Conservation (phyloP, 37 sponge, comb jelly and placozoan genomes). For the Axinella damicornis region DNA sequence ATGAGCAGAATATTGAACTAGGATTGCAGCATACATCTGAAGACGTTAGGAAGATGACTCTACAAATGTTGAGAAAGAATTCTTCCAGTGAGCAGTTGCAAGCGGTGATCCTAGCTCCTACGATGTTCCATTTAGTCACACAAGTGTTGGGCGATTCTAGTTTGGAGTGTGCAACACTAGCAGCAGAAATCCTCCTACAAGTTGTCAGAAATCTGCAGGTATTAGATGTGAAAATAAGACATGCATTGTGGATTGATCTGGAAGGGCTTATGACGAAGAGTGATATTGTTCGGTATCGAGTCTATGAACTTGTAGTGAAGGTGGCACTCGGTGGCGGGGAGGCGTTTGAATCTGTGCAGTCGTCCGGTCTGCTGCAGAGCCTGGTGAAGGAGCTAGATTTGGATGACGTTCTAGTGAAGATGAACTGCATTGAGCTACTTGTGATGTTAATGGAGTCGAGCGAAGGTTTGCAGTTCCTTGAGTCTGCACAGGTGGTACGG, state of each 20-base stretch:
- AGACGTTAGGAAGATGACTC: conserved; percentile 33
- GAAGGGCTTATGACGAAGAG: conserved; percentile 16
- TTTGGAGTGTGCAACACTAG: conserved; percentile 55
- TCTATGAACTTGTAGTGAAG: conserved; percentile 69
- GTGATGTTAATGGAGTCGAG: conserved; percentile 15
- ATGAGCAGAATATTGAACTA: conserved; percentile 48
- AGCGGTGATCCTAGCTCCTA: conserved; percentile 39
- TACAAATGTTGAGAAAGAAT: conserved; percentile 16
- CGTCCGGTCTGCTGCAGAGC: conserved; percentile 44
- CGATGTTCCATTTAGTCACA: conserved; percentile 72
- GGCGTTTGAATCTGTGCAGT: conserved; percentile 5
- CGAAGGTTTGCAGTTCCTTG: conserved; percentile 42
- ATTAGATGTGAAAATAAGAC: conserved; percentile 1
- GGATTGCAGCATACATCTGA: conserved; percentile 64
- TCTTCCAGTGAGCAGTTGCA: neutral
- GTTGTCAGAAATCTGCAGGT: conserved; percentile 3
- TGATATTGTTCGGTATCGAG: conserved; percentile 67
- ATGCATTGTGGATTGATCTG: conserved; percentile 50
- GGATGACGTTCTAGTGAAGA: conserved; percentile 63
- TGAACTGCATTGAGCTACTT: conserved; percentile 79
- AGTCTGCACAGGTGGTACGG: conserved; percentile 15
- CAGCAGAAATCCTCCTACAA: conserved; percentile 31
- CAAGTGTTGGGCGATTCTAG: conserved; percentile 52
- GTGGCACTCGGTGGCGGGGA: conserved; percentile 1
- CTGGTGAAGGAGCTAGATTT: conserved; percentile 62